Evolutionary conservation across 2,113 vertebrate species (phyloP).

Genomic region (Ivindomyrus marchei): DNA sequence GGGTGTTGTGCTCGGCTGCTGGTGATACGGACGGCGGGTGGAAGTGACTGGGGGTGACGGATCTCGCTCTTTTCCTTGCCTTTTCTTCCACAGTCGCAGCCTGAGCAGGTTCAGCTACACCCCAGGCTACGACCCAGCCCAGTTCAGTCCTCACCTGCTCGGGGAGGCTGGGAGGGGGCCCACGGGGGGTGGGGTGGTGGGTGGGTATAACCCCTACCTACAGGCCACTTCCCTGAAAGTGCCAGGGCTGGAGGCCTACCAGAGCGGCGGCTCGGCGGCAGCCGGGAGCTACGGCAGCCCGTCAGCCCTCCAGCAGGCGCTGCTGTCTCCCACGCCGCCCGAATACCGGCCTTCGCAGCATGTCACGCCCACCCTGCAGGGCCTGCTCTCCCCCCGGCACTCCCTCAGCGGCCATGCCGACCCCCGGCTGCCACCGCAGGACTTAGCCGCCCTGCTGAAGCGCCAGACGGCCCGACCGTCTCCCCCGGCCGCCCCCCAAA

Average conservation of each 20-base stretch:
- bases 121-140: conserved; percentile 81
- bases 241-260: conserved; percentile 67
- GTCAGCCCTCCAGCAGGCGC: conserved; percentile 89
- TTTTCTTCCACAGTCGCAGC: conserved; percentile 58
- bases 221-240: conserved; percentile 71
- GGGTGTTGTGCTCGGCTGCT: background rate
- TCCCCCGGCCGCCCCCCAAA: conserved; percentile 52
- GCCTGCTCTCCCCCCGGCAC: conserved; percentile 91
- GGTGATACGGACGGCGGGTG: background rate
- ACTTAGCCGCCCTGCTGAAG: conserved; percentile 85
- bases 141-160: conserved; percentile 80
- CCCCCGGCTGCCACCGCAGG: conserved; percentile 77
- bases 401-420: conserved; percentile 88
- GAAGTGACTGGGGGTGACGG: background rate
- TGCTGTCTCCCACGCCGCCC: conserved; percentile 86
- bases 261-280: conserved; percentile 57
- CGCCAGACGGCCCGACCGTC: conserved; percentile 61
- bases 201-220: conserved; percentile 61
- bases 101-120: conserved; percentile 74
- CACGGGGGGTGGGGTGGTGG: conserved; percentile 54
- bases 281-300: conserved; percentile 54
- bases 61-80: background rate
- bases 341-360: conserved; percentile 85
- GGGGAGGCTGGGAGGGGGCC: conserved; percentile 55
- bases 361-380: conserved; percentile 89